These are phyloP conservation scores for Pteria penguin DNA, from an alignment of 2,888 invertebrate genomes.

Conservation along the genomic window DNA sequence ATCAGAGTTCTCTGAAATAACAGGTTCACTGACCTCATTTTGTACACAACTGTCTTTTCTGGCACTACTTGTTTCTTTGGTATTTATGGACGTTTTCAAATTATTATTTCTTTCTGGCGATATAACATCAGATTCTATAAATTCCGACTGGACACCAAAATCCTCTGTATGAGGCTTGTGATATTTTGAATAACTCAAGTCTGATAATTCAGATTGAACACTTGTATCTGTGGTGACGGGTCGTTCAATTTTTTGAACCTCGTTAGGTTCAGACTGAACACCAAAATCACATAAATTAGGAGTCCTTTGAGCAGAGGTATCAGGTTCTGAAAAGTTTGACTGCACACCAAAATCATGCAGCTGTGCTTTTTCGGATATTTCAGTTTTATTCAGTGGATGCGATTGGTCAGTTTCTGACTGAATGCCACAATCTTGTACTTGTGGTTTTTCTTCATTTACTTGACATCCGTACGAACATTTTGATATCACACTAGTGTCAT, in stretches of 20 bases:
- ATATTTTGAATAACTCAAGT: background rate
- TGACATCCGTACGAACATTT: background rate
- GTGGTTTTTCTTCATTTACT: background rate
- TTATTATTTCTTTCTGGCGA: background rate
- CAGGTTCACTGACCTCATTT: background rate
- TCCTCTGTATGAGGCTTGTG: background rate
- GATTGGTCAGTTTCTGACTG: background rate
- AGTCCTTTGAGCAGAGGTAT: no score
- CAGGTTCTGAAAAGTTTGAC: background rate
- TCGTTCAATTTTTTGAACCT: no score
- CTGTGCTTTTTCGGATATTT: background rate
- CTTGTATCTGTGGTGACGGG: background rate
- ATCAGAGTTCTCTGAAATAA: background rate
- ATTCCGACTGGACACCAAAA: background rate
- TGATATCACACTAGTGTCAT: conserved; percentile 22
- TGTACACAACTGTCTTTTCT: no score
- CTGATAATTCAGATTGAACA: background rate
- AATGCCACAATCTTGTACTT: background rate
- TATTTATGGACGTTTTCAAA: background rate
- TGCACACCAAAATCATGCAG: background rate
- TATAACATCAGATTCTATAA: background rate
- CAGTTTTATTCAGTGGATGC: background rate
- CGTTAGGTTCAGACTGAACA: background rate
- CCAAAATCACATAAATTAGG: background rate
- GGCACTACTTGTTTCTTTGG: background rate